Evolutionary conservation across 2,113 vertebrate species (phyloP).

Genomic region (Malurus melanocephalus): DNA sequence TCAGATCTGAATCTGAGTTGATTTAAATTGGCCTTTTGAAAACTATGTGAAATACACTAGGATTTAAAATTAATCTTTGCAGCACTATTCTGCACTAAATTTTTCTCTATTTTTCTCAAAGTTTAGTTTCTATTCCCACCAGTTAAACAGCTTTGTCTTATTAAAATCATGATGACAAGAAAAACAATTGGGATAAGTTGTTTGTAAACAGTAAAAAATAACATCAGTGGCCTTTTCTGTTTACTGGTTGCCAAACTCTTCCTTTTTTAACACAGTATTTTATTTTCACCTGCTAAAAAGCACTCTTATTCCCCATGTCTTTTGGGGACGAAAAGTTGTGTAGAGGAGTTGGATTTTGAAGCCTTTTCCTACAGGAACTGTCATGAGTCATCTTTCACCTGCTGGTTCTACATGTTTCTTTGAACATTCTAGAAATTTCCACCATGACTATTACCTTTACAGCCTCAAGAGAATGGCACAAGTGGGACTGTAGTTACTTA

Average conservation of each 20-base stretch:
- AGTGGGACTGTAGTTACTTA: background rate
- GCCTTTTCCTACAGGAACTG: background rate
- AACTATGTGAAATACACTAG: background rate
- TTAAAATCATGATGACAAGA: background rate
- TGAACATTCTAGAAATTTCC: background rate
- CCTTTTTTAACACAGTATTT: background rate
- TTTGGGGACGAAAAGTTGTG: background rate
- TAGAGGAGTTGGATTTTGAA: background rate
- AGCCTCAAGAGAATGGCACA: background rate
- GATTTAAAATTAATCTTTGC: background rate
- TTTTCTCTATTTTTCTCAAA: background rate
- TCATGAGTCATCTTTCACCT: background rate
- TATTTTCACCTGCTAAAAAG: background rate
- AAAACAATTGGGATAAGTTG: background rate
- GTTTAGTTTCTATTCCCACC: background rate
- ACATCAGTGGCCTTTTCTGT: background rate
- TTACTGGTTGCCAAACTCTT: background rate
- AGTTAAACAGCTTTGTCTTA: background rate
- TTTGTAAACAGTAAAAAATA: background rate
- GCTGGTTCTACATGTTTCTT: background rate
- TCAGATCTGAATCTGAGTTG: background rate
- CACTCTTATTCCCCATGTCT: background rate
- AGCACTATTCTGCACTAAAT: background rate
- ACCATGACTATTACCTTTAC: background rate
- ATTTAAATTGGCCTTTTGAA: background rate